Conservation (phyloP, 92 coral and sea anemone genomes). For the Porites rus region DNA sequence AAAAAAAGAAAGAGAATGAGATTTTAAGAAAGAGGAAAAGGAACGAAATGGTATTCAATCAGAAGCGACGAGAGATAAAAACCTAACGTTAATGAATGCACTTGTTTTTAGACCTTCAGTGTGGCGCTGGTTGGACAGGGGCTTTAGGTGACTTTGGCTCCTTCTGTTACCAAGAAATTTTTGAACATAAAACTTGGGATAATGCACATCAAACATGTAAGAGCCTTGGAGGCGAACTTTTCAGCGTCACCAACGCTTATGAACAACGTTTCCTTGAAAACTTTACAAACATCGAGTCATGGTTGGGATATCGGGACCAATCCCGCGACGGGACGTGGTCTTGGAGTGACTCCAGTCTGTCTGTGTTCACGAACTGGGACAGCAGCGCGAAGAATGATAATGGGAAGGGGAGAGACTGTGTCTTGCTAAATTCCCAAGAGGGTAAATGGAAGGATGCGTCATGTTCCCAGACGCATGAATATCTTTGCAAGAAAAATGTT, state of each 20-base stretch:
- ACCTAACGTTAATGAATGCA: background rate
- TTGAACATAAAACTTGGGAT: slow-evolving; percentile 84
- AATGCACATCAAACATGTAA: slow-evolving; percentile 83
- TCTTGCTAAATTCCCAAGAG: slow-evolving; percentile 88
- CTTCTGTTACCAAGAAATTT: slow-evolving; percentile 89
- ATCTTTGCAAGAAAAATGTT: slow-evolving; percentile 87
- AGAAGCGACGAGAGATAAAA: background rate
- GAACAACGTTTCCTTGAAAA: slow-evolving; percentile 94
- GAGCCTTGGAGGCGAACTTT: slow-evolving; percentile 86
- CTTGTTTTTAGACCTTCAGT: slow-evolving; percentile 79
- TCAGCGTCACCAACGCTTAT: slow-evolving; percentile 97
- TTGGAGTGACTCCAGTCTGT: slow-evolving; percentile 93
- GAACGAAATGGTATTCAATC: no score
- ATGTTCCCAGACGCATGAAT: slow-evolving; percentile 84
- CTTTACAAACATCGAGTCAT: slow-evolving; percentile 85
- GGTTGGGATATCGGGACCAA: slow-evolving; percentile 94
- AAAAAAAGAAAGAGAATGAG: no score
- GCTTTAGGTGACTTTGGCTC: slow-evolving; percentile 97
- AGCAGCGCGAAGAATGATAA: slow-evolving; percentile 87
- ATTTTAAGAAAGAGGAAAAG: no score
- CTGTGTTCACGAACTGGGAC: slow-evolving; percentile 98
- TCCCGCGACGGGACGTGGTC: slow-evolving; percentile 98
- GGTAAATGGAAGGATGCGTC: slow-evolving; percentile 98
- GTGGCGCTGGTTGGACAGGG: slow-evolving; percentile 97
- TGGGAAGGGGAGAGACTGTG: slow-evolving; percentile 92